phyloP scores from a whole-genome alignment of 2,888 invertebrate genomes.

The Thymelicus lineola region DNA sequence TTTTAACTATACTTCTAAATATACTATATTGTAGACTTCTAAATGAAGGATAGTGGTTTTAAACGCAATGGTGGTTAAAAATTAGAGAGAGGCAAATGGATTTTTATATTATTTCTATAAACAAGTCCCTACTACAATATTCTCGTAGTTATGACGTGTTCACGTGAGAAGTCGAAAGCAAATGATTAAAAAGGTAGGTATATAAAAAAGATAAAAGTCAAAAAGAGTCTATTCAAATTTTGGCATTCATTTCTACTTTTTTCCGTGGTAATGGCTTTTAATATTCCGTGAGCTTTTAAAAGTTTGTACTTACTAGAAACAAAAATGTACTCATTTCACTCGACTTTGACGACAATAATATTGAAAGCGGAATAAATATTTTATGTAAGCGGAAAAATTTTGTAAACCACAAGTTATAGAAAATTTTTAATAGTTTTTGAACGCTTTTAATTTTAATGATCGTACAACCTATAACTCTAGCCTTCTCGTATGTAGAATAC shows the following conservation, averaged over 20 bases:
- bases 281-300: conserved; percentile 18
- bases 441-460: too few species aligned
- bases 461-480: too few species aligned
- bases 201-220: conserved; percentile 7
- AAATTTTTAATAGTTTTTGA: neutral
- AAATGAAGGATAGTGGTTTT: too few species aligned
- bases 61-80: too few species aligned
- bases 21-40: too few species aligned
- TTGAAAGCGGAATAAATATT: conserved; percentile 5
- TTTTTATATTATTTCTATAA: too few species aligned
- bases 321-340: neutral
- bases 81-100: too few species aligned
- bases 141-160: too few species aligned
- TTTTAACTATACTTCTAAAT: too few species aligned
- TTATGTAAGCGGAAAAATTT: conserved; percentile 5
- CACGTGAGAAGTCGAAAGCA: too few species aligned
- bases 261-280: conserved; percentile 18
- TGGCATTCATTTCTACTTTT: conserved; percentile 16
- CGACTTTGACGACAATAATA: conserved; percentile 5
- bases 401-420: neutral
- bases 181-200: neutral
- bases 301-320: conserved; percentile 11
- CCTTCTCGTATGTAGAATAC: too few species aligned
- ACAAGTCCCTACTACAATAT: too few species aligned
- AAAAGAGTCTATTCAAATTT: conserved; percentile 8